Percentiles rank a stretch among this genome's conserved stretches.
Conservation (phyloP, 1,140 invertebrate genomes). For the Onthophagus taurus region DNA sequence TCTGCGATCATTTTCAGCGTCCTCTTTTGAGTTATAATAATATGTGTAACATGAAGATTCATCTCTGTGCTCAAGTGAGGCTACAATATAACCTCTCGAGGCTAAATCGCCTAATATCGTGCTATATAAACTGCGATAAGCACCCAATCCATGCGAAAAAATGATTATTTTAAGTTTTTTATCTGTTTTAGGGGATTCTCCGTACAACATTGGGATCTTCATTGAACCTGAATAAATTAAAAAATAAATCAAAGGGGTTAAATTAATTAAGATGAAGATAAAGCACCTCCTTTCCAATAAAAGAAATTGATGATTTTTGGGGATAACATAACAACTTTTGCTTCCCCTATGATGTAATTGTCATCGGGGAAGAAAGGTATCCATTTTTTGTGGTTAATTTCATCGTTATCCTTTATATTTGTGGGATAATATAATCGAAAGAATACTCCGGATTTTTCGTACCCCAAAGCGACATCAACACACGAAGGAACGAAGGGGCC, state of each 20-base stretch:
- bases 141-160: conserved; percentile 59
- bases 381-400: conserved; percentile 38
- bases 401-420: conserved; percentile 21
- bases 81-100: conserved; percentile 56
- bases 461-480: conserved; percentile 40
- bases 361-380: conserved; percentile 48
- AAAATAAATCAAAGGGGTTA: not conserved
- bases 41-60: conserved; percentile 47
- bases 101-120: conserved; percentile 52
- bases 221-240: conserved; percentile 7
- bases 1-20: conserved; percentile 29
- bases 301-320: conserved; percentile 40
- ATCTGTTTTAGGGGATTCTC: conserved; percentile 34
- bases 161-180: conserved; percentile 49
- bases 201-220: conserved; percentile 46
- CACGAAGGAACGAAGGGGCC: conserved; percentile 39
- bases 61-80: conserved; percentile 54
- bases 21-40: conserved; percentile 37
- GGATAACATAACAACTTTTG: conserved; percentile 42
- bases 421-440: conserved; percentile 41
- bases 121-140: conserved; percentile 51
- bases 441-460: conserved; percentile 35
- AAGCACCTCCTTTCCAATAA: conserved; percentile 34
- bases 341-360: conserved; percentile 46
- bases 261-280: not conserved